Evolutionary conservation across 2,797 vertebrate species (phyloP).

Genomic region (Danio kyathit): DNA sequence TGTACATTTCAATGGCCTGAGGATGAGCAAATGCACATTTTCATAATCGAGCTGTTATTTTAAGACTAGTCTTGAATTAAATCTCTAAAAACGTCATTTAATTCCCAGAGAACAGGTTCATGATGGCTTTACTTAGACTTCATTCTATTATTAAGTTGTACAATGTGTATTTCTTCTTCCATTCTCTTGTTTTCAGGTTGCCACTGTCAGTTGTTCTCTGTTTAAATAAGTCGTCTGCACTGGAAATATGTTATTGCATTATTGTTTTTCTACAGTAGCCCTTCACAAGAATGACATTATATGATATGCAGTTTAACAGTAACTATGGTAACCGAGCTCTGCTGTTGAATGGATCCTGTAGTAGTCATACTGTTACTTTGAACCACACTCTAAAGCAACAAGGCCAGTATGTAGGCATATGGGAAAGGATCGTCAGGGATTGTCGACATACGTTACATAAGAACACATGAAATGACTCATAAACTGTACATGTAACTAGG

Average conservation of each 20-base stretch:
- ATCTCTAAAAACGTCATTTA: not conserved
- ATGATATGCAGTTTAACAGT: slow-evolving; percentile 57
- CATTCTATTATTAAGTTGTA: not conserved
- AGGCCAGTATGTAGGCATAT: slow-evolving; percentile 15
- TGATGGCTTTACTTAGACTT: not conserved
- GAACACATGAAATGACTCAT: slow-evolving; percentile 29
- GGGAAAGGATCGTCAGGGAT: slow-evolving; percentile 26
- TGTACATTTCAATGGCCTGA: no score
- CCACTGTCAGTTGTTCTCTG: not conserved
- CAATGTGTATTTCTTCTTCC: not conserved
- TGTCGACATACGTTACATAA: slow-evolving; percentile 30
- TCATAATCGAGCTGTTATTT: no score
- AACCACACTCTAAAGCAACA: slow-evolving; percentile 31
- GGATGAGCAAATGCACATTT: no score
- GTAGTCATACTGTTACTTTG: slow-evolving; percentile 17
- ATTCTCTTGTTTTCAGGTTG: not conserved
- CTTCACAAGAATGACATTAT: slow-evolving; percentile 68
- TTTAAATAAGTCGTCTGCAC: slow-evolving; percentile 54
- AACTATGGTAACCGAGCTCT: slow-evolving; percentile 42
- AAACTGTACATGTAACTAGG: slow-evolving; percentile 17
- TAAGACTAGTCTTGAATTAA: not conserved
- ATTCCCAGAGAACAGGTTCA: not conserved
- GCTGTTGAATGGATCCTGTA: slow-evolving; percentile 31
- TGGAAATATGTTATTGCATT: slow-evolving; percentile 28
- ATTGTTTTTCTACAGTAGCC: slow-evolving; percentile 61